Percentiles rank a stretch among this genome's conserved stretches.
phyloP scores from a whole-genome alignment of 1,140 invertebrate species.

The Diabrotica virgifera region DNA sequence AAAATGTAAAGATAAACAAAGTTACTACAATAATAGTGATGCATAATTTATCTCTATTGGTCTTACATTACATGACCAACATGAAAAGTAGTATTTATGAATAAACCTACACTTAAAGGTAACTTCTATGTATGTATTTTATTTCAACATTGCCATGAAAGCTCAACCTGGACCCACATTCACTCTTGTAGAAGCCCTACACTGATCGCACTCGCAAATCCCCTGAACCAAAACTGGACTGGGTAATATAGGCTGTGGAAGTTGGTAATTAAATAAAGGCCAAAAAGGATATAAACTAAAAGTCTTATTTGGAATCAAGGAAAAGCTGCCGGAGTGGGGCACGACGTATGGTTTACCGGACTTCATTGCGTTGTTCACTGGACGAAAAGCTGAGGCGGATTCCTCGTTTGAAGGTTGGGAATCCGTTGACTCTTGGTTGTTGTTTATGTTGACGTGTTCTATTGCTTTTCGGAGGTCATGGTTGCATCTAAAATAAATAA shows the following conservation, averaged over 20 bases:
- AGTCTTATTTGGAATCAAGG: conserved; percentile 44
- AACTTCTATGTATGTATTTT: too few species aligned
- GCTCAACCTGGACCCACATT: conserved; percentile 9
- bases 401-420: conserved; percentile 28
- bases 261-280: conserved; percentile 43
- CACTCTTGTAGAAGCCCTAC: conserved; percentile 26
- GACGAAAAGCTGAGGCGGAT: conserved; percentile 41
- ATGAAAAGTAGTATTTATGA: too few species aligned
- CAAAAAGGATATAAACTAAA: conserved; percentile 47
- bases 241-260: conserved; percentile 43
- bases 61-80: too few species aligned
- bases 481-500: conserved; percentile 36
- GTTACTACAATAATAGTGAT: too few species aligned
- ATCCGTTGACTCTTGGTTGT: conserved; percentile 22
- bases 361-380: conserved; percentile 29
- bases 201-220: conserved; percentile 47
- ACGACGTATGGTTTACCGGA: conserved; percentile 26
- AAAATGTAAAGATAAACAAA: too few species aligned
- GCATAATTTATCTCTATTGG: too few species aligned
- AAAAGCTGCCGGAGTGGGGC: conserved; percentile 35
- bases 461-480: conserved; percentile 46
- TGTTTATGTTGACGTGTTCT: conserved; percentile 45
- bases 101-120: too few species aligned
- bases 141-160: too few species aligned
- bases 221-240: conserved; percentile 47